Evolutionary conservation across 2,113 vertebrate species (phyloP).

Genomic region (Esox niger): DNA sequence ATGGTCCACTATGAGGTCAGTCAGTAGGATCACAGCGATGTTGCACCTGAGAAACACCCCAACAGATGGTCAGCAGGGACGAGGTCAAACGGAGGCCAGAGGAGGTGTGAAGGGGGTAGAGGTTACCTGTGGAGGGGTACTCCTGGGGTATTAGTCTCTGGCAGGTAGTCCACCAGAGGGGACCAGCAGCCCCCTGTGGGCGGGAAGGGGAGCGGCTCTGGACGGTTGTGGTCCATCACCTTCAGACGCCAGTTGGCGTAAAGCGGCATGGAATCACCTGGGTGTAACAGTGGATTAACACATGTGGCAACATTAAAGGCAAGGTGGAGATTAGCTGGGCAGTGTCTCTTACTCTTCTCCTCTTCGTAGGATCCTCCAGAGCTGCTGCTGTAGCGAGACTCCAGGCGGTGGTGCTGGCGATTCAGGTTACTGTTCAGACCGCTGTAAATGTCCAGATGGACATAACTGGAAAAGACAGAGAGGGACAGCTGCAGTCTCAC

Average conservation of each 20-base stretch:
- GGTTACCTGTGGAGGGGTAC: constrained; percentile 90
- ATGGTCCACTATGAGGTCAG: constrained; percentile 96
- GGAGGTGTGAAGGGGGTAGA: not conserved
- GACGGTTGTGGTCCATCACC: constrained; percentile 96
- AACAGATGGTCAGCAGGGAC: not conserved
- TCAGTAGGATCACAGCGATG: constrained; percentile 95
- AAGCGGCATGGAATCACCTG: constrained; percentile 97
- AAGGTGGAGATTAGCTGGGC: too few relatives aligned
- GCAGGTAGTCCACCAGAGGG: constrained; percentile 94
- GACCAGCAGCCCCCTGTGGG: constrained; percentile 96
- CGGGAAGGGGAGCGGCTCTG: constrained; percentile 94
- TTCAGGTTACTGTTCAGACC: constrained; percentile 92
- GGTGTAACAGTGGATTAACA: constrained; percentile 7
- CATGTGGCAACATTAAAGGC: too few relatives aligned
- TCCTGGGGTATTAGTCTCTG: constrained; percentile 89
- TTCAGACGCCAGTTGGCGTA: constrained; percentile 98
- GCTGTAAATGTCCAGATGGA: constrained; percentile 89
- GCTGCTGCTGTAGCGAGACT: constrained; percentile 98
- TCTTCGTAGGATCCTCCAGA: constrained; percentile 98
- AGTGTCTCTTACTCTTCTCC: constrained; percentile 85
- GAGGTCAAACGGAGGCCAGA: not conserved
- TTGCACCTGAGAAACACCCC: constrained; percentile 81
- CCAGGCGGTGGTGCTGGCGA: constrained; percentile 94
- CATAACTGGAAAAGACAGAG: constrained; percentile 71
- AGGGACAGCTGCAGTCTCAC: not conserved